Base-by-base conservation (phyloP, 2,888 invertebrate species). In the Diogma glabrata region DNA sequence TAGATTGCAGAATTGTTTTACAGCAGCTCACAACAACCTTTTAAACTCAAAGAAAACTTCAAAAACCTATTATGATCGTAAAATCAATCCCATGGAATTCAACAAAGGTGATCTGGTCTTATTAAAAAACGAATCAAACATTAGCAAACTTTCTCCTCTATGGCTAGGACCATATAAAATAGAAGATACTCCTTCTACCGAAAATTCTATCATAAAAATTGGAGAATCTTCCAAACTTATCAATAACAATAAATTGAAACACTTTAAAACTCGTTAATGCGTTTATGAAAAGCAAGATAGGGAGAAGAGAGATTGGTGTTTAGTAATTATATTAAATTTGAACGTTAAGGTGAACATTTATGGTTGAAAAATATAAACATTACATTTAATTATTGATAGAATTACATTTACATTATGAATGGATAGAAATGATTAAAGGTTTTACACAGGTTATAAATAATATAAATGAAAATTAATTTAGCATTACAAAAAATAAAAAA, bases 101-200 rank as follows among this genome's bases (percentile, higher is more conserved):
- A 26, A 23, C 19, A 24, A 30, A 23, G 50, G 50, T 8, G 50
- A 45, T n/a, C 5, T 12, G 5, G 50, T 50, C 6, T 45, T 28
- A 28, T 28, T 50, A 14, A 28, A 50, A 19, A 38, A 47, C 4
- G 10, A 9, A 9, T 12, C 9, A 10, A 16, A 43, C 3, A n/a
- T n/a, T n/a, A n/a, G n/a, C n/a, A 22, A 43, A 22, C 7, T 43
- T 12, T 43, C 43, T 2, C 23, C 22, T n/a, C n/a, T 43, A 12
- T 43, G 43, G 43, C 5, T 40, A 19, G 40, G 40, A 40, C 40
- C 40, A 40, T 40, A 40, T 8, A 8, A 7, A 17, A 3, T 36
- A 8, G 36, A 36, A 36, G 36, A 36, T 36, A 36, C 14, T 14
- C 14, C 14, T 16, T 36, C 36, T 10, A 10, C 8, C 14, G 36